Conservation (phyloP, 2,797 vertebrate species). For the Scyliorhinus canicula region DNA sequence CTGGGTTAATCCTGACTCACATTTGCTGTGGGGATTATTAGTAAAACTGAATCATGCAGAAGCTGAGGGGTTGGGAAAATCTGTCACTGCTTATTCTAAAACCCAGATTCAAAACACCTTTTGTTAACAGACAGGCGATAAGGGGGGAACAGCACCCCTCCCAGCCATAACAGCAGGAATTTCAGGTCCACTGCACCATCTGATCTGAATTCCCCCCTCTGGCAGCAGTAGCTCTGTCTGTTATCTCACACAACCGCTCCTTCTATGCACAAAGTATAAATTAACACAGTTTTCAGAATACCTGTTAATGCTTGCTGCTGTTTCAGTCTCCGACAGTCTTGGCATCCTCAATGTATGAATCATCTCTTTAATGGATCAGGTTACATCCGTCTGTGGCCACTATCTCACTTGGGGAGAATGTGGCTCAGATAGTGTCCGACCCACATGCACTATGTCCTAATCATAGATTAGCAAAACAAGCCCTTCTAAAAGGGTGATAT, state of each 20-base stretch:
- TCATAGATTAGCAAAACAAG: neutral
- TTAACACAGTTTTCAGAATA: neutral
- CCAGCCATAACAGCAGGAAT: neutral
- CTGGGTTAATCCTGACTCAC: too few relatives aligned
- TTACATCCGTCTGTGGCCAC: neutral
- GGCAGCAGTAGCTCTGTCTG: neutral
- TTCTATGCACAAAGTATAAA: neutral
- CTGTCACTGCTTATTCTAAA: too few relatives aligned
- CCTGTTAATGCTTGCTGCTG: neutral
- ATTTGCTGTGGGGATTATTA: too few relatives aligned
- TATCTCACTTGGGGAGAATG: neutral
- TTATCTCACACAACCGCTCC: neutral
- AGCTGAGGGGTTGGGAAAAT: too few relatives aligned
- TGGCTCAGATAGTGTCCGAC: neutral
- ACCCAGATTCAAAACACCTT: too few relatives aligned
- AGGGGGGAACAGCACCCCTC: too few relatives aligned
- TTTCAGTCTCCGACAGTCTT: neutral
- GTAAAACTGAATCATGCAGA: too few relatives aligned
- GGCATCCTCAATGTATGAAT: neutral
- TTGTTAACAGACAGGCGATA: too few relatives aligned
- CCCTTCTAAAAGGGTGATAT: neutral
- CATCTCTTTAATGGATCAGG: conserved; percentile 7
- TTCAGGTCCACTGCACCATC: neutral
- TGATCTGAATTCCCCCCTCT: neutral
- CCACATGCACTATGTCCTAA: neutral